These are phyloP conservation scores for Eremobia ochroleuca DNA, from an alignment of 2,888 invertebrate species.

Conservation along the genomic window DNA sequence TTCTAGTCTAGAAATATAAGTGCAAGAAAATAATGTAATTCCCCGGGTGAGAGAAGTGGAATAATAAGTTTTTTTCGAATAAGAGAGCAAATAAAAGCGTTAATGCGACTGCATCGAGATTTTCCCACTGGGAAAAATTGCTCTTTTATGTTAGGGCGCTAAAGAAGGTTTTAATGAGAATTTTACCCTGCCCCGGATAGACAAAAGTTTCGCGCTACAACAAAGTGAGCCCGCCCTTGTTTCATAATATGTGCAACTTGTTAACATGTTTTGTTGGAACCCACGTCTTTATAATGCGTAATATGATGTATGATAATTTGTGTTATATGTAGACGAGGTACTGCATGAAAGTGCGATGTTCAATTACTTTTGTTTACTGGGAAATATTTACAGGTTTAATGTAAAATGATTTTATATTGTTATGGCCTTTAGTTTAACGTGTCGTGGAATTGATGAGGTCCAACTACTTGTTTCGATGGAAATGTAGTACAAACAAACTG, in stretches of 20 bases:
- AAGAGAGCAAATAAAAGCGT: conserved; percentile 88
- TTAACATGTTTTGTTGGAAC: conserved; percentile 66
- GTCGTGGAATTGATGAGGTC: background rate
- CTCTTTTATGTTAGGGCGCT: conserved; percentile 87
- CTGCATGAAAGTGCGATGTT: conserved; percentile 30
- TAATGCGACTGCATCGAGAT: conserved; percentile 90
- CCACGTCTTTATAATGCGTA: conserved; percentile 56
- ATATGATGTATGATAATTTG: conserved; percentile 62
- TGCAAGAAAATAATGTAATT: conserved; percentile 86
- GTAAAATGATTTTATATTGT: conserved; percentile 7
- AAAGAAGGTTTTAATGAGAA: conserved; percentile 89
- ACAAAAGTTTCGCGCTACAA: conserved; percentile 79
- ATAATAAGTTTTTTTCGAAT: conserved; percentile 88
- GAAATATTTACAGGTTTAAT: background rate
- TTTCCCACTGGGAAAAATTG: conserved; percentile 87
- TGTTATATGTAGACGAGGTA: conserved; percentile 37
- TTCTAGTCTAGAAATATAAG: conserved; percentile 81
- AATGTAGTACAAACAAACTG: background rate
- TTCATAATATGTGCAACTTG: conserved; percentile 71
- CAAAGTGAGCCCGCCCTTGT: conserved; percentile 73
- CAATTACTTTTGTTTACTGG: conserved; percentile 16
- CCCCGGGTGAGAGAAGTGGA: conserved; percentile 85
- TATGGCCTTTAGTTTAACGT: too few species aligned
- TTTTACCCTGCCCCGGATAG: conserved; percentile 81
- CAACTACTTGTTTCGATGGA: background rate